Evolutionary conservation across 1,140 invertebrate genomes (phyloP).

Genomic region (Drosophila bocki): DNA sequence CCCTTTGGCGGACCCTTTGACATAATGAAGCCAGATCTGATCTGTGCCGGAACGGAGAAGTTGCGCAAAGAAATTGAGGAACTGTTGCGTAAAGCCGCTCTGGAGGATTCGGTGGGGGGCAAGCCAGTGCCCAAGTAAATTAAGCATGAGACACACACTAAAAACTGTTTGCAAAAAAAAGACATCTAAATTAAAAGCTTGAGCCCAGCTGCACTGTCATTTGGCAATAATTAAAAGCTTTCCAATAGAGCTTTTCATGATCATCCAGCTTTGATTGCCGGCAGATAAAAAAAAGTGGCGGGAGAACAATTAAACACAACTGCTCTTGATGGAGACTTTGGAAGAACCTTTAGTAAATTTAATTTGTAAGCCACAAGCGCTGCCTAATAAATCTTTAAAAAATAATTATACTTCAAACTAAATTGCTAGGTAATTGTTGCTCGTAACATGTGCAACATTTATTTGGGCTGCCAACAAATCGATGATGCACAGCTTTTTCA

Average conservation of each 20-base stretch:
- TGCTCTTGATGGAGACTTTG: background rate
- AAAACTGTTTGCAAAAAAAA: slow-evolving; percentile 36
- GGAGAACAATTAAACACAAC: slow-evolving; percentile 13
- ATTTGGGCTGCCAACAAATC: background rate
- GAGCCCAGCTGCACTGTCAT: slow-evolving; percentile 8
- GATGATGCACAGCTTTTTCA: background rate
- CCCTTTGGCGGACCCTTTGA: slow-evolving; percentile 88
- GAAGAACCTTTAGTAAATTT: background rate
- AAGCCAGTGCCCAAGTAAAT: slow-evolving; percentile 53
- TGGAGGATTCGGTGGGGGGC: slow-evolving; percentile 67
- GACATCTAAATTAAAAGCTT: slow-evolving; percentile 31
- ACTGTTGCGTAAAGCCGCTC: slow-evolving; percentile 72
- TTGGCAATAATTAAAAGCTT: slow-evolving; percentile 12
- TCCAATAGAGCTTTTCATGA: slow-evolving; percentile 19
- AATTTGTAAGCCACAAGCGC: slow-evolving; percentile 10
- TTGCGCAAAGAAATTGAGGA: slow-evolving; percentile 74
- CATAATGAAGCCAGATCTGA: slow-evolving; percentile 88
- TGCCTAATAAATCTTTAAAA: slow-evolving; percentile 10
- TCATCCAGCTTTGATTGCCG: slow-evolving; percentile 15
- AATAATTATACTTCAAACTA: background rate
- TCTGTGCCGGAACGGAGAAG: slow-evolving; percentile 87
- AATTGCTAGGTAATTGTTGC: background rate
- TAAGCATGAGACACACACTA: slow-evolving; percentile 34
- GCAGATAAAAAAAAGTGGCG: slow-evolving; percentile 27
- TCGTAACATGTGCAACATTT: background rate